Percentiles rank a stretch among this genome's conserved stretches.
Evolutionary conservation across 2,888 invertebrate genomes (phyloP).

Genomic region (Nemurella pictetii): DNA sequence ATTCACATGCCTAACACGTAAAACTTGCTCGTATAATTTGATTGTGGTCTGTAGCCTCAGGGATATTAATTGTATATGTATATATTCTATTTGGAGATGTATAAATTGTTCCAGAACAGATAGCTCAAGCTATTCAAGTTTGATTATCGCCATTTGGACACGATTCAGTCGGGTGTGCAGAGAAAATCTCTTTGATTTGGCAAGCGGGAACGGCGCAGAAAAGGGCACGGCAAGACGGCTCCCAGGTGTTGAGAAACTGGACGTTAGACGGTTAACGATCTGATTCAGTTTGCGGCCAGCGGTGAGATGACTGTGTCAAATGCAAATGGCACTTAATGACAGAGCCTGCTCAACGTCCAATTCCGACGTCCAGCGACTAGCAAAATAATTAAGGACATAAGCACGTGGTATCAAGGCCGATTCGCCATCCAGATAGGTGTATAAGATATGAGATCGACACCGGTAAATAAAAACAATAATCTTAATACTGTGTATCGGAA

Average conservation of each 20-base stretch:
- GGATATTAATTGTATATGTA: too few relatives aligned
- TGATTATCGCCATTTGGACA: too few relatives aligned
- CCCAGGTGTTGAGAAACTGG: background rate
- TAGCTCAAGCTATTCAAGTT: too few relatives aligned
- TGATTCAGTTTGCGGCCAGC: background rate
- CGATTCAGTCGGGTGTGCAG: too few relatives aligned
- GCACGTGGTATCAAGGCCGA: background rate
- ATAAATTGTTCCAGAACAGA: too few relatives aligned
- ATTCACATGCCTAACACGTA: background rate
- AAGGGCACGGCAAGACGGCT: background rate
- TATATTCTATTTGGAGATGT: too few relatives aligned
- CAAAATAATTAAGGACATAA: background rate
- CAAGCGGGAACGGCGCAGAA: background rate
- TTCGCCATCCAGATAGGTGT: conserved; percentile 1
- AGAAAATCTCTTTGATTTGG: too few relatives aligned
- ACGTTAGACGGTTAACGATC: too few relatives aligned
- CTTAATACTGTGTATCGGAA: conserved; percentile 23
- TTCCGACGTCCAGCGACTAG: background rate
- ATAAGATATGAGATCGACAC: background rate
- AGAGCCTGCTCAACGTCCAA: too few relatives aligned
- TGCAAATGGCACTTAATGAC: background rate
- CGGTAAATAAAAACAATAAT: conserved; percentile 28
- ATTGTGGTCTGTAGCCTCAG: too few relatives aligned
- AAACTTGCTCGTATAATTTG: background rate
- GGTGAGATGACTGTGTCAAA: background rate